These are phyloP conservation scores for Caenorhabditis zanzibari DNA, from an alignment of 2,888 invertebrate species.

Conservation along the genomic window DNA sequence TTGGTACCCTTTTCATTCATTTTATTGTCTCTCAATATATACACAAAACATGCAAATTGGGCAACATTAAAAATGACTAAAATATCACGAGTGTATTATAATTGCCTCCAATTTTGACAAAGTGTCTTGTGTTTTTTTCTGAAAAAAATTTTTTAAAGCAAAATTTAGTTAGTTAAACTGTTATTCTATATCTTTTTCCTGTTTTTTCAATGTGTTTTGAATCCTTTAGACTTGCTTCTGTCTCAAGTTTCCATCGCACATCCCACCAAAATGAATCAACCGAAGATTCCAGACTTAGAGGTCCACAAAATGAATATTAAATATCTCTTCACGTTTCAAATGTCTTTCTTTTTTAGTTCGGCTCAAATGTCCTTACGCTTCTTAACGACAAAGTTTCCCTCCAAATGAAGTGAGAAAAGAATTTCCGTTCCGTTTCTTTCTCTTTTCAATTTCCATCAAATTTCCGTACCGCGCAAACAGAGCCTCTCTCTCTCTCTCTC, in stretches of 20 bases:
- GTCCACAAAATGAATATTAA: conserved; percentile 33
- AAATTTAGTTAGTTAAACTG: conserved; percentile 1
- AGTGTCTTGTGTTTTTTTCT: too few species aligned
- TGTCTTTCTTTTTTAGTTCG: conserved; percentile 22
- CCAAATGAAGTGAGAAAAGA: conserved; percentile 14
- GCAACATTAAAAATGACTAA: not conserved
- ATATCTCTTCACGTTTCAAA: conserved; percentile 41
- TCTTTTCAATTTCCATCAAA: conserved; percentile 43
- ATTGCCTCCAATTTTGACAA: not conserved
- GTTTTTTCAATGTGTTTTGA: conserved; percentile 35
- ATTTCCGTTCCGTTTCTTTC: conserved; percentile 35
- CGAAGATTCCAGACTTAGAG: not conserved
- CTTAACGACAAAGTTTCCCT: not conserved
- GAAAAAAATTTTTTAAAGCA: too few species aligned
- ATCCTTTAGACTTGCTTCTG: not conserved
- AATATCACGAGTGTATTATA: conserved; percentile 1
- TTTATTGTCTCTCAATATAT: too few species aligned
- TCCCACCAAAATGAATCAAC: not conserved
- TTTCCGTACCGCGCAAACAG: conserved; percentile 40
- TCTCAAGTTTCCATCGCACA: not conserved
- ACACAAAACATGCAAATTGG: not conserved
- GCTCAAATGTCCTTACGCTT: conserved; percentile 37
- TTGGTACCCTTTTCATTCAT: too few species aligned
- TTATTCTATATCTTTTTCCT: conserved; percentile 47
- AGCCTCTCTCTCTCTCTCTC: not conserved